Base-by-base conservation (phyloP, 2,888 invertebrate genomes). In the Macrophya alboannulata region DNA sequence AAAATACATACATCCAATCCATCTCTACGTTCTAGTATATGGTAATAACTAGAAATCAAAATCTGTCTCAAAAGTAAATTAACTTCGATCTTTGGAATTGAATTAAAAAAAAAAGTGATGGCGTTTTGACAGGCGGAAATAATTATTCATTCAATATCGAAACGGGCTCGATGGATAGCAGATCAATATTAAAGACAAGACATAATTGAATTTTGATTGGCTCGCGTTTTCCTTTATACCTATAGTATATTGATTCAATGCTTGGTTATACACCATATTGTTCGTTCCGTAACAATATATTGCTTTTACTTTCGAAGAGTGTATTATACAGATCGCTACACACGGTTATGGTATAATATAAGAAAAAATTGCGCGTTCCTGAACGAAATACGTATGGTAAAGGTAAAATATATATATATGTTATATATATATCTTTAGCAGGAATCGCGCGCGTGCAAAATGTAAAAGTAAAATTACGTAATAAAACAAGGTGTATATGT, bases 381-480 rank as follows among this genome's bases (percentile, higher is more conserved):
- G 37, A 37, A 68, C 5, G 37, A 68, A 65, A 31, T 65, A 51
- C 17, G 51, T 51, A 51, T n/a, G 4, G 15, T 17, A 51, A 51
- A n/a, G n/a, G 55, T 5, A 55, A n/a, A n/a, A 55, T 55, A n/a
- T 55, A 6, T 17, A 0, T 6, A 31, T 68, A 37, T 12, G 12
- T 21, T 4, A 5, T 79, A 79, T 51, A 74, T 25, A 45, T 77
- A 55, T 59, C 59, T 43, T 21, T 10, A 17, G 62, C 37, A 43
- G 43, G 43, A 40, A 21, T 81, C 62, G 40, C 62, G 62, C 62
- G 62, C 62, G 81, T 62, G 43, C 81, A 43, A 62, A 62, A 81
- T 81, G 81, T 81, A 81, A 81, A 81, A 81, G 81, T 59, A 21
- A 25, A 59, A 21, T 81, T 81, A 59, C 62, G 45, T 62, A 81